Evolutionary conservation across 2,888 invertebrate species (phyloP).

Genomic region (Ophraella communa): DNA sequence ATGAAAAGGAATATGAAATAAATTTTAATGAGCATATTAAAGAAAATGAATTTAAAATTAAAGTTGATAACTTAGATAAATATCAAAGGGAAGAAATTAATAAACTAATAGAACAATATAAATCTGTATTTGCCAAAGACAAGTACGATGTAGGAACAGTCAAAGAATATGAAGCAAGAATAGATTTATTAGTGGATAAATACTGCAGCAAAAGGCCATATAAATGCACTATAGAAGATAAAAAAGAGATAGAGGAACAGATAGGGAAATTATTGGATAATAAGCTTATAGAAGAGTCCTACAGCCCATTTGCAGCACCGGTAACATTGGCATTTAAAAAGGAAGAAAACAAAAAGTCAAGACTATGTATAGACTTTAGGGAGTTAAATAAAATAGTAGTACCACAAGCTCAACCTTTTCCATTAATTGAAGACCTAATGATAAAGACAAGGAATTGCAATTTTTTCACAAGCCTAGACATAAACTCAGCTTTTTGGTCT

Average conservation of each 20-base stretch:
- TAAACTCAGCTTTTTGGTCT: conserved; percentile 19
- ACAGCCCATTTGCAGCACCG: conserved; percentile 22
- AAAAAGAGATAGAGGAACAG: conserved; percentile 13
- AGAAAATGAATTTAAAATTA: not conserved
- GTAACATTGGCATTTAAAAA: conserved; percentile 16
- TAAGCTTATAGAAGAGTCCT: conserved; percentile 12
- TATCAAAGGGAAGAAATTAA: not conserved
- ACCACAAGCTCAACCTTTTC: conserved; percentile 24
- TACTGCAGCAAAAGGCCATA: conserved; percentile 11
- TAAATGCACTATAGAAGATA: conserved; percentile 14
- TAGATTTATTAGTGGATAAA: too few species aligned
- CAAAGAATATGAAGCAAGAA: conserved; percentile 2
- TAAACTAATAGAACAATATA: conserved; percentile 24
- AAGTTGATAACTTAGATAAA: not conserved
- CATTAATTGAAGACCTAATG: conserved; percentile 19
- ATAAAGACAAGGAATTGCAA: conserved; percentile 4
- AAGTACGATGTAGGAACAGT: conserved; percentile 35
- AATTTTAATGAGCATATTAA: not conserved
- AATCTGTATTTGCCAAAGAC: conserved; percentile 32
- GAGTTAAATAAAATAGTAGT: conserved; percentile 22
- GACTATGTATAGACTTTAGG: conserved; percentile 19
- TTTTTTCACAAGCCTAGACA: not conserved
- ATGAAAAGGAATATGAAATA: not conserved
- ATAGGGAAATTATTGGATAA: conserved; percentile 4
- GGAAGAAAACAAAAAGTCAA: conserved; percentile 17